Conservation (phyloP, 2,888 invertebrate species). For the Antitype chi region DNA sequence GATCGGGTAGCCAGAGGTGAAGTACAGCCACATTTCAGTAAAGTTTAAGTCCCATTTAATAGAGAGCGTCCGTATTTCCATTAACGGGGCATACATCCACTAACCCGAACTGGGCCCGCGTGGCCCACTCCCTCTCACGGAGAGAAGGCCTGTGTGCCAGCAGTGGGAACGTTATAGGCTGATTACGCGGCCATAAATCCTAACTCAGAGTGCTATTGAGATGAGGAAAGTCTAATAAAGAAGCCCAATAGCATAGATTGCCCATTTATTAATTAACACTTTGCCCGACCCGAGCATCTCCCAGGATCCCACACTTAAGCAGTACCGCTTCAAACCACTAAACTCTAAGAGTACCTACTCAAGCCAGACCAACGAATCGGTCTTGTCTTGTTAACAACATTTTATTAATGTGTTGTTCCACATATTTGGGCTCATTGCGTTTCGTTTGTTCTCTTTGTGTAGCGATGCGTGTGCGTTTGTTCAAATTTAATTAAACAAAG, state of each 20-base stretch:
- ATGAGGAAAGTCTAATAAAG: neutral
- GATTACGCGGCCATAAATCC: neutral
- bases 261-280: neutral
- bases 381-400: constrained; percentile 5
- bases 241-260: neutral
- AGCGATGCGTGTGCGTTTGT: constrained; percentile 47
- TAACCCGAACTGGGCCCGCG: too few relatives aligned
- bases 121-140: too few relatives aligned
- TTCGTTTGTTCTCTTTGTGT: constrained; percentile 36
- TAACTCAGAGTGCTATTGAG: neutral
- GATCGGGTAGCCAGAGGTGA: neutral
- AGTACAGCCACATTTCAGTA: neutral
- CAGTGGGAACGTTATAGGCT: too few relatives aligned
- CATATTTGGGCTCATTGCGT: constrained; percentile 37
- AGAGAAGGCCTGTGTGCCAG: too few relatives aligned
- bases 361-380: neutral
- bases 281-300: too few relatives aligned
- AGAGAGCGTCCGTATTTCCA: too few relatives aligned
- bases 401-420: constrained; percentile 25
- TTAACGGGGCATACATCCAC: too few relatives aligned
- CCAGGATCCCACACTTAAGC: neutral
- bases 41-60: neutral
- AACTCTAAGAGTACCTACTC: too few relatives aligned
- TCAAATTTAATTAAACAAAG: constrained; percentile 43
- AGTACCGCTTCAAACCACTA: neutral